A percentile compares a stretch with the other conserved stretches of the same genome.
These are phyloP conservation scores for Rhabdophis nuchalis DNA, from an alignment of 2,797 vertebrate genomes.

Conservation along the genomic window DNA sequence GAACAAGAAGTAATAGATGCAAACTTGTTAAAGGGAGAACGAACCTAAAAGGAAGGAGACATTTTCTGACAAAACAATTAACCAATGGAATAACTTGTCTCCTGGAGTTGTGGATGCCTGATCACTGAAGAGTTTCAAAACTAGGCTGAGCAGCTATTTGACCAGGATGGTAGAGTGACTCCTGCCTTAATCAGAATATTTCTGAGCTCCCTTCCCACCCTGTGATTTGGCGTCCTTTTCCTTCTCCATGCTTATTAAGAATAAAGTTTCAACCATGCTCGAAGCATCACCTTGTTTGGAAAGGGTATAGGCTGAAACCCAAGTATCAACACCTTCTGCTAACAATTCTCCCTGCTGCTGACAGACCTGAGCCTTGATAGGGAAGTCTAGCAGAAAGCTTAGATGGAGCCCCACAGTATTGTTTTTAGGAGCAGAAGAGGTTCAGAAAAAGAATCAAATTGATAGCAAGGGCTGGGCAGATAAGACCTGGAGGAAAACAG, in stretches of 20 bases:
- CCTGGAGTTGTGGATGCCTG: too few relatives aligned
- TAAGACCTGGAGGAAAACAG: neutral
- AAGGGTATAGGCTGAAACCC: neutral
- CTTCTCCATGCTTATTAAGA: neutral
- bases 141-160: too few relatives aligned
- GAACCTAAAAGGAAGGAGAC: too few relatives aligned
- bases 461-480: slow-evolving; percentile 31
- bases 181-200: neutral
- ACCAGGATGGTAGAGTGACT: too few relatives aligned
- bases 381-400: neutral
- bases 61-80: too few relatives aligned
- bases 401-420: neutral
- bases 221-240: neutral
- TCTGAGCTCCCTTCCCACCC: neutral
- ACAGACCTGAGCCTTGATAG: neutral
- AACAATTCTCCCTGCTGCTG: neutral
- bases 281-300: neutral
- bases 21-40: neutral
- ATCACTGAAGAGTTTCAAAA: too few relatives aligned
- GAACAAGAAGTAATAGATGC: neutral
- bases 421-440: neutral
- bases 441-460: slow-evolving; percentile 22
- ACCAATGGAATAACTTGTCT: too few relatives aligned
- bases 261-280: neutral
- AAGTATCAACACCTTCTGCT: neutral